Evolutionary conservation across 2,113 vertebrate species (phyloP).

Genomic region (Thinocorus orbignyianus): DNA sequence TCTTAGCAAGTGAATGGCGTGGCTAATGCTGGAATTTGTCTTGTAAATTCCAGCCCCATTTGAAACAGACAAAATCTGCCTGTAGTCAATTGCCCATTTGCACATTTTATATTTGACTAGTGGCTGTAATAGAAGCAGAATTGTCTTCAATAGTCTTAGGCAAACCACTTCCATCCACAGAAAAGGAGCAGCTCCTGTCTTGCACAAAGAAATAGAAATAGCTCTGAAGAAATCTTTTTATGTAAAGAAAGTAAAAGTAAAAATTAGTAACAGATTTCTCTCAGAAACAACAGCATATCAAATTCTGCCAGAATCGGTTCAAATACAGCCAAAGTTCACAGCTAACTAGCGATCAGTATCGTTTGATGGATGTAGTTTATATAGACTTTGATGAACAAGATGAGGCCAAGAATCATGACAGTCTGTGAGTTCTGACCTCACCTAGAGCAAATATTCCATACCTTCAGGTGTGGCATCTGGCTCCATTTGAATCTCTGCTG

Average conservation of each 20-base stretch:
- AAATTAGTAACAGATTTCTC: not conserved
- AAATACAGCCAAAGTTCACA: not conserved
- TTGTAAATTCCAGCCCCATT: not conserved
- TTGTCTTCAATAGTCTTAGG: not conserved
- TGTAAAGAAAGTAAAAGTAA: not conserved
- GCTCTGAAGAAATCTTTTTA: not conserved
- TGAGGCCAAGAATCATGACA: not conserved
- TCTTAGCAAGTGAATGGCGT: not conserved
- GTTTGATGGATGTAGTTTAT: not conserved
- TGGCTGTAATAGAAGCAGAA: not conserved
- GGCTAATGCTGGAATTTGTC: too few species aligned
- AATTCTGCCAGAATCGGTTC: not conserved
- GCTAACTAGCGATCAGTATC: not conserved
- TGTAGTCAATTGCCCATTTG: not conserved
- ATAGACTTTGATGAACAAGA: not conserved
- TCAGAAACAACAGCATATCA: not conserved
- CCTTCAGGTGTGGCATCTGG: too few species aligned
- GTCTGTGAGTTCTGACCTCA: not conserved
- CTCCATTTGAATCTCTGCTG: not conserved
- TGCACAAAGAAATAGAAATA: not conserved
- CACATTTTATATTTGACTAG: not conserved
- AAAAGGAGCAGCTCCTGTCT: not conserved
- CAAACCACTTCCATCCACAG: not conserved
- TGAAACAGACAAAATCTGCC: not conserved
- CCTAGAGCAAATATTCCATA: rapidly evolving